Conservation (phyloP, 2,113 vertebrate genomes). For the Picathartes gymnocephalus region DNA sequence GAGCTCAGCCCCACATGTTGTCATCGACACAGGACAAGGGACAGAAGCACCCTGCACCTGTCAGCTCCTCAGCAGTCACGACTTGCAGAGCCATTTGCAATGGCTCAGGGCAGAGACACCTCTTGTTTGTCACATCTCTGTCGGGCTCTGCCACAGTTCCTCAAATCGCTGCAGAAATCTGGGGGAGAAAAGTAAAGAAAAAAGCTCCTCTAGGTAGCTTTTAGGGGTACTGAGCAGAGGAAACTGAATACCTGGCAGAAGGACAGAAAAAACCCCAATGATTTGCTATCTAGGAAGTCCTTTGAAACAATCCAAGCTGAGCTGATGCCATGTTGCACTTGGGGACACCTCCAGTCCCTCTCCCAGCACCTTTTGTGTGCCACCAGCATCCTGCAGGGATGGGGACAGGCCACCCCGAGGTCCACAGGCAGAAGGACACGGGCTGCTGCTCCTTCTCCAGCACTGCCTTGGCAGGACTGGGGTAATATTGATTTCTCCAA, state of each 20-base stretch:
- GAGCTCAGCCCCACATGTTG: background rate
- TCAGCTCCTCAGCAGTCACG: background rate
- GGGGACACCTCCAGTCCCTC: background rate
- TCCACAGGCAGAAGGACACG: background rate
- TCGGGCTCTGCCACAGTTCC: background rate
- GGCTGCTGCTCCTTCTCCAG: background rate
- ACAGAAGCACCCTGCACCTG: background rate
- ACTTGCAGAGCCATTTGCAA: background rate
- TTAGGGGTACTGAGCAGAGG: background rate
- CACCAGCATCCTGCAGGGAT: background rate
- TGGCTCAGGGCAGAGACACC: background rate
- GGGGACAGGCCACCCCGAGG: background rate
- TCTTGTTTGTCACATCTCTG: background rate
- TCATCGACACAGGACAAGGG: rapidly evolving
- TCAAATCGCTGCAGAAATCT: background rate
- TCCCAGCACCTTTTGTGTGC: background rate
- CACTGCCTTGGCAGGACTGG: background rate
- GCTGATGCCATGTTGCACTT: background rate
- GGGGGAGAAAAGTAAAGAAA: rapidly evolving
- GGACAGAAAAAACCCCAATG: background rate
- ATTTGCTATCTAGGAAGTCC: background rate
- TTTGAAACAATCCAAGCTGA: background rate
- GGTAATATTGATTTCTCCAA: background rate
- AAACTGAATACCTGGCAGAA: background rate
- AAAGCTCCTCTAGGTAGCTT: background rate